These are phyloP conservation scores for Neolamprologus hecqui DNA, from an alignment of 2,113 vertebrate genomes.

Conservation along the genomic window DNA sequence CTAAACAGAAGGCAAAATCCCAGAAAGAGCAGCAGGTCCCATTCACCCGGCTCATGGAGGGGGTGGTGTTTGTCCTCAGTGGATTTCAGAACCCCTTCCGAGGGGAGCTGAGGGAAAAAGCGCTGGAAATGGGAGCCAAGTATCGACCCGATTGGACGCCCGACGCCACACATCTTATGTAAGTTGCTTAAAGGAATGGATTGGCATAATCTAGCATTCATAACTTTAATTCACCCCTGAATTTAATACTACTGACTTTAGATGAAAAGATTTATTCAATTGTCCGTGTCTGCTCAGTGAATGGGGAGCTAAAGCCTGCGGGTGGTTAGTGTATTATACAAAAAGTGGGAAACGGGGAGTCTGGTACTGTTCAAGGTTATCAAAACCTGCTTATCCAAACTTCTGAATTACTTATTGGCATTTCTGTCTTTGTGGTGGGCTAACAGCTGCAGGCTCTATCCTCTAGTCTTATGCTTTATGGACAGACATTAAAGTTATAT, in stretches of 20 bases:
- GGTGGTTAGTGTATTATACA: not conserved
- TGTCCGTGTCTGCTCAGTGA: not conserved
- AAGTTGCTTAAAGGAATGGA: slow-evolving; percentile 11
- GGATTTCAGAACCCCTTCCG: slow-evolving; percentile 90
- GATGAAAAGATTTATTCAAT: not conserved
- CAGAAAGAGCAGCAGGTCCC: slow-evolving; percentile 41
- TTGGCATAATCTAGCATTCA: not conserved
- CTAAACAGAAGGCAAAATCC: slow-evolving; percentile 37
- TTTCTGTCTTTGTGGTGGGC: not conserved
- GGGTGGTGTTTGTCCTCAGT: slow-evolving; percentile 85
- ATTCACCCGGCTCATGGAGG: slow-evolving; percentile 72
- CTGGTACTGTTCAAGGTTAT: not conserved
- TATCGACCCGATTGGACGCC: slow-evolving; percentile 84
- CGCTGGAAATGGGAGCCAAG: slow-evolving; percentile 83
- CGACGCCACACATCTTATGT: slow-evolving; percentile 87
- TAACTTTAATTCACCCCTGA: not conserved
- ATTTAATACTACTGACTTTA: not conserved
- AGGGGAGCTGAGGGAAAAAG: slow-evolving; percentile 84
- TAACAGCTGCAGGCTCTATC: not conserved
- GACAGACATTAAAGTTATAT: not conserved
- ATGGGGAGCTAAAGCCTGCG: not conserved
- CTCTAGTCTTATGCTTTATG: not conserved
- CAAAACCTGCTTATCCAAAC: not conserved
- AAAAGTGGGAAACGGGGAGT: not conserved
- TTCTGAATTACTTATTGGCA: not conserved